Evolutionary conservation across 2,797 vertebrate genomes (phyloP).

Genomic region (Lagorchestes hirsutus): DNA sequence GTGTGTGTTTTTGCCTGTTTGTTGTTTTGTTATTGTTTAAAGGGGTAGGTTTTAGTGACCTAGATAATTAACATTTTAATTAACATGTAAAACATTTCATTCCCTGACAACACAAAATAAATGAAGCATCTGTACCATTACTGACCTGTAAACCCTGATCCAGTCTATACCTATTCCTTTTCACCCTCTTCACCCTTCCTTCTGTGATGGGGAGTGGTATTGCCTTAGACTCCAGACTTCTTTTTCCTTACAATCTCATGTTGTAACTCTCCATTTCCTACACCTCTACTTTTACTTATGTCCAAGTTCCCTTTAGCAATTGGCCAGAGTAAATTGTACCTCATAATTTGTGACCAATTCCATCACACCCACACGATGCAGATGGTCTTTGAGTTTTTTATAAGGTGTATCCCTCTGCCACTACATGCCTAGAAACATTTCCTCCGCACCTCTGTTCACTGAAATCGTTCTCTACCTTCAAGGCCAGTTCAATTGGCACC

Average conservation of each 20-base stretch:
- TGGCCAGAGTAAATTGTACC: background rate
- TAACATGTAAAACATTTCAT: background rate
- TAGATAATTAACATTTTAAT: background rate
- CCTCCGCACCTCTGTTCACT: background rate
- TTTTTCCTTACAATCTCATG: background rate
- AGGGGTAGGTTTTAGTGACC: background rate
- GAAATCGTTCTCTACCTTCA: background rate
- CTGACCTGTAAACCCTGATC: background rate
- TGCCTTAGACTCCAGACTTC: background rate
- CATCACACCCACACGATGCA: background rate
- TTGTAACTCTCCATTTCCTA: background rate
- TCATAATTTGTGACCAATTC: background rate
- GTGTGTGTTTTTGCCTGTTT: background rate
- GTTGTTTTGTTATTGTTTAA: background rate
- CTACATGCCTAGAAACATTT: background rate
- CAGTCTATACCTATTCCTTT: background rate
- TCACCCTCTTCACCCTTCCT: background rate
- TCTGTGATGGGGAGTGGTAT: background rate
- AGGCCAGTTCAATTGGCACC: background rate
- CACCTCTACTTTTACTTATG: background rate
- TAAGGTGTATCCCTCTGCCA: background rate
- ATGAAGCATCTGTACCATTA: background rate
- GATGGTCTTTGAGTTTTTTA: background rate
- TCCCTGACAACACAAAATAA: background rate
- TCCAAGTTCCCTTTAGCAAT: background rate